A percentile compares a stretch with the other conserved stretches of the same genome.
Conservation (phyloP, 2,888 invertebrate genomes). For the Zhuqinia jingwanae region DNA sequence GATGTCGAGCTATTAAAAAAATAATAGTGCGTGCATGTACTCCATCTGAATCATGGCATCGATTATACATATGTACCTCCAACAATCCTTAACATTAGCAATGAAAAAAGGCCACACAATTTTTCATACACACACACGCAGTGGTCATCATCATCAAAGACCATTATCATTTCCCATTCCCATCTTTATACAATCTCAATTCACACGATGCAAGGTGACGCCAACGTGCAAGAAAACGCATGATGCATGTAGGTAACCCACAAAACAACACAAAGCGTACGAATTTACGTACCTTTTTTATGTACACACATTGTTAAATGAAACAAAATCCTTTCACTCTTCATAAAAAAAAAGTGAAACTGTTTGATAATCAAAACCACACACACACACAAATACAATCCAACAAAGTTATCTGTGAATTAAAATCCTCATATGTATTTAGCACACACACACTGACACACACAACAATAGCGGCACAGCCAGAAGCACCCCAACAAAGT, state of each 20-base stretch:
- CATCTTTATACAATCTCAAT: slow-evolving; percentile 40
- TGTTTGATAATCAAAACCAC: not conserved
- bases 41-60: slow-evolving; percentile 23
- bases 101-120: slow-evolving; percentile 54
- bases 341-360: slow-evolving; percentile 18
- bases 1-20: not conserved
- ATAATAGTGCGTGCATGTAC: not conserved
- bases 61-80: slow-evolving; percentile 23
- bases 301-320: not conserved
- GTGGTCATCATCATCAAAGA: slow-evolving; percentile 20
- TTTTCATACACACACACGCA: slow-evolving; percentile 23
- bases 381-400: not conserved
- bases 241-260: slow-evolving; percentile 23
- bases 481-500: slow-evolving; percentile 21
- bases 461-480: not conserved
- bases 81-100: slow-evolving; percentile 64
- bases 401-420: slow-evolving; percentile 34
- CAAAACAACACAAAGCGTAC: not conserved
- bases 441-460: slow-evolving; percentile 9
- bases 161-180: slow-evolving; percentile 53
- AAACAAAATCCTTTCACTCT: slow-evolving; percentile 58
- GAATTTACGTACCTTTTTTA: slow-evolving; percentile 3
- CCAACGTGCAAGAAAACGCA: slow-evolving; percentile 8
- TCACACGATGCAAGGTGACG: slow-evolving; percentile 51
- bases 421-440: slow-evolving; percentile 28